Base-by-base conservation (phyloP, 2,113 vertebrate genomes). In the Engraulis encrasicolus region DNA sequence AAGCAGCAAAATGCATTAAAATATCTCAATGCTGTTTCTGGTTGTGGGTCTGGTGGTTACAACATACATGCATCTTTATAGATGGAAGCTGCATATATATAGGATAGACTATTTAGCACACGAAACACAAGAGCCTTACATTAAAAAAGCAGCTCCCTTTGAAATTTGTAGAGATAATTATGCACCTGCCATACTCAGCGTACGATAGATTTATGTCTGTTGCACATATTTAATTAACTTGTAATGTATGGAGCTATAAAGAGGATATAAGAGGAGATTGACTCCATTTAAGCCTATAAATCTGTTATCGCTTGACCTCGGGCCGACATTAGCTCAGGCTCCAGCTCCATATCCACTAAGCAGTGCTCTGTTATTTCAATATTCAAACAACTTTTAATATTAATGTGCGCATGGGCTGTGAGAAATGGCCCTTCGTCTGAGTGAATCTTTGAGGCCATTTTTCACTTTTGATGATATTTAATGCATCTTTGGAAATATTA, bases 321-420 rank as follows among this genome's bases (percentile, higher is more conserved):
- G 58, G 58, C 12, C 15, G 58, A 66, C 58, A 14, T 15, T 66
- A 66, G 23, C 58, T 11, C 23, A n/a, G 14, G 58, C 23, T 11
- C 23, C 58, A 31, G 58, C 23, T 27, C 23, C 31, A 23, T 31
- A 27, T 31, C 58, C 58, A 66, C 23, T n/a, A 31, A n/a, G 23
- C 6, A 15, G 23, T 66, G n/a, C 23, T 12, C 31, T 66, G 12
- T 6, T 66, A 31, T 66, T 66, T 66, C 27, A 66, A 66, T 66
- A 66, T 31, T 66, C n/a, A 15, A 58, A 66, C 58, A 66, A 66
- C 58, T 66, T 66, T 66, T 66, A 66, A 61, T 66, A 66, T 66
- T 66, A 66, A 66, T 66, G 23, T 66, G 6, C 0, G 31, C 58
- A 66, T 23, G 27, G 58, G 15, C 58, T 31, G 14, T 45, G n/a